Evolutionary conservation across 2,888 invertebrate genomes (phyloP).

Genomic region (Coremacera marginata): DNA sequence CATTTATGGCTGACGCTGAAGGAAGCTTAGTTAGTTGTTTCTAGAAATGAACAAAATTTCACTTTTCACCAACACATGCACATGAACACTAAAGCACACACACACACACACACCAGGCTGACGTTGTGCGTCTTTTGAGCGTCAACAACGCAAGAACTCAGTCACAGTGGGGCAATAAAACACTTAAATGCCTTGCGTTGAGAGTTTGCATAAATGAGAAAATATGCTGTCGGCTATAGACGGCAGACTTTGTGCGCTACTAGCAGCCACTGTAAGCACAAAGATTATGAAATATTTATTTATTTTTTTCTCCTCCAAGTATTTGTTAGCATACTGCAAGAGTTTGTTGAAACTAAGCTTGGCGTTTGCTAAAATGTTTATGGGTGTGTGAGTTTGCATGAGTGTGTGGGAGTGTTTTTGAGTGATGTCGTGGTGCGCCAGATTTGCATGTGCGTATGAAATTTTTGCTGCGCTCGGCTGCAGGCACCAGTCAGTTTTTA

Average conservation of each 20-base stretch:
- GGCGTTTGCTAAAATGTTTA: not conserved
- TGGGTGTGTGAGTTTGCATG: too few relatives aligned
- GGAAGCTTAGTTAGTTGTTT: conserved; percentile 14
- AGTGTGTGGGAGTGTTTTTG: too few relatives aligned
- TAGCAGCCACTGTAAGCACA: not conserved
- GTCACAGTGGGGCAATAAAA: conserved; percentile 20
- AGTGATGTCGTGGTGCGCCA: too few relatives aligned
- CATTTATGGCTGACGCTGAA: conserved; percentile 17
- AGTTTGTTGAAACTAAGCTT: not conserved
- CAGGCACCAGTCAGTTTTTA: too few relatives aligned
- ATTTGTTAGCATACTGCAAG: too few relatives aligned
- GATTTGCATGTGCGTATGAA: too few relatives aligned
- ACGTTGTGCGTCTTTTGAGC: not conserved
- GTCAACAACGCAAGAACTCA: not conserved
- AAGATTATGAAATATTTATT: conserved; percentile 9
- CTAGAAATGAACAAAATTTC: conserved; percentile 15
- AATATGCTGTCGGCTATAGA: too few relatives aligned
- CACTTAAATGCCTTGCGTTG: conserved; percentile 1
- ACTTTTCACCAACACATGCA: not conserved
- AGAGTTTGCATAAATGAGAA: too few relatives aligned
- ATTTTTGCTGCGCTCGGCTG: too few relatives aligned
- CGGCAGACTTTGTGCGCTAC: not conserved
- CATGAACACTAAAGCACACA: not conserved
- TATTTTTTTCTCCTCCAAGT: not conserved
- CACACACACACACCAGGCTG: not conserved